Percentiles rank a stretch among this genome's conserved stretches.
Evolutionary conservation across 2,113 vertebrate species (phyloP).

Genomic region (Nothocercus nigrocapillus): DNA sequence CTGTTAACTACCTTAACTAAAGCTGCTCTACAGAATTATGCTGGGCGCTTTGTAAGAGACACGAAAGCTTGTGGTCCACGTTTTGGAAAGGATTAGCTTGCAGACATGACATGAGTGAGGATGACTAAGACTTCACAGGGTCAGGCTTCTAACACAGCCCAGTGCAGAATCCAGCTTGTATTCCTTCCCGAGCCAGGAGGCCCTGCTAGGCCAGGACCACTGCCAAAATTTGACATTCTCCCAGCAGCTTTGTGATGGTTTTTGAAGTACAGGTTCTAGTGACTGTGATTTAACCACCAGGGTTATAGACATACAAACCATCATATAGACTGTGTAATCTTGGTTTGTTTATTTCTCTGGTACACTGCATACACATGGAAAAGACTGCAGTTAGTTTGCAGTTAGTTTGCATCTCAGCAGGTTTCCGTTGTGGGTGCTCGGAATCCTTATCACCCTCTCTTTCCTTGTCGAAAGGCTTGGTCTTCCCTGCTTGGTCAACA

Average conservation of each 20-base stretch:
- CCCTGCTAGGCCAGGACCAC: neutral
- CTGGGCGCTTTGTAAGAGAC: neutral
- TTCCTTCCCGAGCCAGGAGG: neutral
- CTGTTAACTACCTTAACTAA: neutral
- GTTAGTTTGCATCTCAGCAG: neutral
- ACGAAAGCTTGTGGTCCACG: neutral
- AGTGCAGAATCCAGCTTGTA: neutral
- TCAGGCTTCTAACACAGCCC: neutral
- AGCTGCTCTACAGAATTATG: neutral
- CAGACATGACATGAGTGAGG: neutral
- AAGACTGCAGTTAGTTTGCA: neutral
- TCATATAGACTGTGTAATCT: neutral
- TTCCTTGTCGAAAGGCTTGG: neutral
- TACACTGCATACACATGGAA: neutral
- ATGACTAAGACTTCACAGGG: neutral
- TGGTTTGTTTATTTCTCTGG: neutral
- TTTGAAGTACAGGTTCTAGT: neutral
- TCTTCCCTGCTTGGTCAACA: neutral
- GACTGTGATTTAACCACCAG: neutral
- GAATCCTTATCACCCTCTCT: neutral
- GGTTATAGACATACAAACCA: neutral
- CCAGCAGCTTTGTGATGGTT: neutral
- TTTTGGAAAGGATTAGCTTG: neutral
- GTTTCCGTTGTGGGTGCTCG: neutral
- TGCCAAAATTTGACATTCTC: neutral